Evolutionary conservation across 2,888 invertebrate genomes (phyloP).

Genomic region (Dicyrtomina minuta): DNA sequence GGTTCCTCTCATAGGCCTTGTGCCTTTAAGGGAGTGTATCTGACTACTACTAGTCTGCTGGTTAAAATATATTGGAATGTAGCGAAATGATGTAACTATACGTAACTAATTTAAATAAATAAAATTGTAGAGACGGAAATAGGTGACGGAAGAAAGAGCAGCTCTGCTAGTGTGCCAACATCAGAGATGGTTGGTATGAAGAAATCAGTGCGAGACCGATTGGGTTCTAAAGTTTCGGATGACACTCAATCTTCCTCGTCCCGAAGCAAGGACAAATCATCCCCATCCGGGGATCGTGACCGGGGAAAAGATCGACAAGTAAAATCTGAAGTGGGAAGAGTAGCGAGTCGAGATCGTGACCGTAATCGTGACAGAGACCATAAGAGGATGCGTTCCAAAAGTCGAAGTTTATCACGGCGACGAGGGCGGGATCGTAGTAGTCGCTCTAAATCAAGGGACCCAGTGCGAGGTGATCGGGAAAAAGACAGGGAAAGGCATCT

Average conservation of each 20-base stretch:
- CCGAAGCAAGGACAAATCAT: conserved; percentile 1
- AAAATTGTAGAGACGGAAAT: too few relatives aligned
- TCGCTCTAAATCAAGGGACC: conserved; percentile 15
- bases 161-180: too few relatives aligned
- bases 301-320: conserved; percentile 2
- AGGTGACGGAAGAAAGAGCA: too few relatives aligned
- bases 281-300: conserved; percentile 1
- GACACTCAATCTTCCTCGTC: conserved; percentile 12
- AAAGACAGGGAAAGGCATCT: neutral
- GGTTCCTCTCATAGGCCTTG: neutral
- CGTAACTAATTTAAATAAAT: too few relatives aligned
- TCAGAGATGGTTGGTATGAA: conserved; percentile 19
- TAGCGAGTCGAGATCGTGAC: conserved; percentile 3
- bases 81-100: too few relatives aligned
- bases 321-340: conserved; percentile 17
- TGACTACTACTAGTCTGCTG: too few relatives aligned
- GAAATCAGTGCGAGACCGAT: conserved; percentile 45
- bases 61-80: too few relatives aligned
- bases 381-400: conserved; percentile 28
- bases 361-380: conserved; percentile 27
- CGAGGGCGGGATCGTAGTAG: neutral
- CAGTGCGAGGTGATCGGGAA: neutral
- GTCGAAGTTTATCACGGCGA: conserved; percentile 22
- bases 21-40: too few relatives aligned
- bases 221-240: conserved; percentile 48